A percentile compares a stretch with the other conserved stretches of the same genome.
phyloP scores from a whole-genome alignment of 2,113 vertebrate genomes.

The Cyphomyrus discorhynchus region DNA sequence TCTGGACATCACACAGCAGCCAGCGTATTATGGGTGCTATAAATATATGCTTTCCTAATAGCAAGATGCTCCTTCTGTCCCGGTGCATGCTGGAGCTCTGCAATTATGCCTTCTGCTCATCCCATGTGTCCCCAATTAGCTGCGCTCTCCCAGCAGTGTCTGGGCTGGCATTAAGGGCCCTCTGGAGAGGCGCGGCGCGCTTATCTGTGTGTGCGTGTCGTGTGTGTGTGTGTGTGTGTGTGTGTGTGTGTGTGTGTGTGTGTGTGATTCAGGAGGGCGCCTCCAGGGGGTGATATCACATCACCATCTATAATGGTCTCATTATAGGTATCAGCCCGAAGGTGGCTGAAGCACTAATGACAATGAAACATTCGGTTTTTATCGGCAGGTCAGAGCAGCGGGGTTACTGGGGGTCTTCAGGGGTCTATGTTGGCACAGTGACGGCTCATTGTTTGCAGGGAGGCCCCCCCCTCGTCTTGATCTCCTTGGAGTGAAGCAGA shows the following conservation, averaged over 20 bases:
- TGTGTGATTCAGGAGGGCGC: neutral
- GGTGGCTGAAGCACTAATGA: neutral
- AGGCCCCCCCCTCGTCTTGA: neutral
- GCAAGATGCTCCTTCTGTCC: constrained; percentile 47
- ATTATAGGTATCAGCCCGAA: constrained; percentile 5
- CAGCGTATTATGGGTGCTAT: neutral
- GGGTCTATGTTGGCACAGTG: neutral
- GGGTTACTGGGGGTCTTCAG: neutral
- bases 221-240: no score
- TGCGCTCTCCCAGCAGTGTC: constrained; percentile 47
- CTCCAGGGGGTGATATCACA: constrained; percentile 15
- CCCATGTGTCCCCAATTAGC: constrained; percentile 69
- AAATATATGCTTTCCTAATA: constrained; percentile 33
- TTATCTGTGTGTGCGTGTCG: neutral
- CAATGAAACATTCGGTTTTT: constrained; percentile 15
- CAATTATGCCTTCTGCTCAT: constrained; percentile 57
- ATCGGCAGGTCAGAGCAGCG: neutral
- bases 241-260: neutral
- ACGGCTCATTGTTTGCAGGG: neutral
- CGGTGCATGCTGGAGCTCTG: constrained; percentile 52
- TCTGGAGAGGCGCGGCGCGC: neutral
- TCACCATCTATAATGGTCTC: constrained; percentile 15
- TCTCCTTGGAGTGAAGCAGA: neutral
- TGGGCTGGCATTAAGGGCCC: constrained; percentile 22
- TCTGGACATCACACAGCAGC: neutral